Conservation (phyloP, 2,113 vertebrate genomes). For the Labrus mixtus region DNA sequence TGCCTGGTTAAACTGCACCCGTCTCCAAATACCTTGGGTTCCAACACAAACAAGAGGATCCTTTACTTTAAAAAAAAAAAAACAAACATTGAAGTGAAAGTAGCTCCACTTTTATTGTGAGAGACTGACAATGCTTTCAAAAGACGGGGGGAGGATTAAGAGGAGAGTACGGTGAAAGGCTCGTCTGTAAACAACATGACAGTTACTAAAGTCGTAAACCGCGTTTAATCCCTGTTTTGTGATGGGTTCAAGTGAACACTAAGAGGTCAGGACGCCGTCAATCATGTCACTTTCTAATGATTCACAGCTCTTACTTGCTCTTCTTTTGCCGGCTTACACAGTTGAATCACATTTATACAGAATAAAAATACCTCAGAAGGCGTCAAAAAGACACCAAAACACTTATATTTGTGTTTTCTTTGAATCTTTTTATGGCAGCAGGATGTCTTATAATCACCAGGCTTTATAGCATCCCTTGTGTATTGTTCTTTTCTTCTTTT, state of each 20-base stretch:
- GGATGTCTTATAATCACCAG: too few relatives aligned
- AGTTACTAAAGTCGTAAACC: slow-evolving; percentile 59
- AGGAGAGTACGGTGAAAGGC: slow-evolving; percentile 59
- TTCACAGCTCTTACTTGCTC: too few relatives aligned
- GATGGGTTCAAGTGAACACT: slow-evolving; percentile 38
- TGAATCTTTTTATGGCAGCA: too few relatives aligned
- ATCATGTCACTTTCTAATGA: slow-evolving; percentile 12
- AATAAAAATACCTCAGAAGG: too few relatives aligned
- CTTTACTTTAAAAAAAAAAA: too few relatives aligned
- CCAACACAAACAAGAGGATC: not conserved
- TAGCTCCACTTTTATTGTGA: slow-evolving; percentile 28
- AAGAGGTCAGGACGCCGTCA: slow-evolving; percentile 30
- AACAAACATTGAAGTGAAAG: slow-evolving; percentile 54
- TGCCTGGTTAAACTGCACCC: not conserved
- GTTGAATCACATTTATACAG: too few relatives aligned
- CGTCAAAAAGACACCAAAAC: too few relatives aligned
- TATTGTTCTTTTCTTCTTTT: too few relatives aligned
- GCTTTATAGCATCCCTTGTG: too few relatives aligned
- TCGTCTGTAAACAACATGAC: slow-evolving; percentile 66
- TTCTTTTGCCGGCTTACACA: too few relatives aligned
- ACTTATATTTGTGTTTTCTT: too few relatives aligned
- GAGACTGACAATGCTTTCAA: slow-evolving; percentile 40
- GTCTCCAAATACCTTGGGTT: slow-evolving; percentile 11
- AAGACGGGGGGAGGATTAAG: slow-evolving; percentile 46
- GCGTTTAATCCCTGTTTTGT: slow-evolving; percentile 35